Percentiles rank a stretch among this genome's conserved stretches.
Conservation (phyloP, 1,140 invertebrate species). For the Hypsibius dujardini region DNA sequence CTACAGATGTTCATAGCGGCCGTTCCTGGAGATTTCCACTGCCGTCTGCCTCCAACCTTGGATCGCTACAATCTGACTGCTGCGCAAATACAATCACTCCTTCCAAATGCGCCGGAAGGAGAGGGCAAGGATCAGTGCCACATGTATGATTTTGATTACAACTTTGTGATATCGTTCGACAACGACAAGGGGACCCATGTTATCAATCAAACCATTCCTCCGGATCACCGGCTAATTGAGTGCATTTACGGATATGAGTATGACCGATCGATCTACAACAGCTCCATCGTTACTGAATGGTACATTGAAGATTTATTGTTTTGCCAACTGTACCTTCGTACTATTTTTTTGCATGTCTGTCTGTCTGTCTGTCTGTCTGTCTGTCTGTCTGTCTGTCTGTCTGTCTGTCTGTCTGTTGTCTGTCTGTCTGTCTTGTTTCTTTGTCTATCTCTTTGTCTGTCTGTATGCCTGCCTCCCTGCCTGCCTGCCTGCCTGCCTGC, state of each 20-base stretch:
- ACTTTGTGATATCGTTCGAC: background rate
- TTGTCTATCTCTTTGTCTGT: no score
- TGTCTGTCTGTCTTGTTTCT: no score
- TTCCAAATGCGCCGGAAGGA: background rate
- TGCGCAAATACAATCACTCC: background rate
- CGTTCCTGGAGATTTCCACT: background rate
- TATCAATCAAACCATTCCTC: no score
- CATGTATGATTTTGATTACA: background rate
- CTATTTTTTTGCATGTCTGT: no score
- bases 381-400: no score
- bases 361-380: no score
- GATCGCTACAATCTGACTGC: background rate
- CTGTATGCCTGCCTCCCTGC: no score
- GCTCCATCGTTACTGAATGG: background rate
- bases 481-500: no score
- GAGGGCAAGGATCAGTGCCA: background rate
- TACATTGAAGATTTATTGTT: no score
- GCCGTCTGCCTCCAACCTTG: background rate
- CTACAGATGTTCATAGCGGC: background rate
- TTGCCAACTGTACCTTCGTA: no score
- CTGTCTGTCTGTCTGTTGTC: no score
- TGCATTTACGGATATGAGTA: background rate
- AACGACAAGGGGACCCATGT: background rate
- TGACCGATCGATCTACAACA: background rate
- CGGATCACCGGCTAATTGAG: background rate